Conservation (phyloP, 1,140 invertebrate genomes). For the Tetramorium parvispinum region DNA sequence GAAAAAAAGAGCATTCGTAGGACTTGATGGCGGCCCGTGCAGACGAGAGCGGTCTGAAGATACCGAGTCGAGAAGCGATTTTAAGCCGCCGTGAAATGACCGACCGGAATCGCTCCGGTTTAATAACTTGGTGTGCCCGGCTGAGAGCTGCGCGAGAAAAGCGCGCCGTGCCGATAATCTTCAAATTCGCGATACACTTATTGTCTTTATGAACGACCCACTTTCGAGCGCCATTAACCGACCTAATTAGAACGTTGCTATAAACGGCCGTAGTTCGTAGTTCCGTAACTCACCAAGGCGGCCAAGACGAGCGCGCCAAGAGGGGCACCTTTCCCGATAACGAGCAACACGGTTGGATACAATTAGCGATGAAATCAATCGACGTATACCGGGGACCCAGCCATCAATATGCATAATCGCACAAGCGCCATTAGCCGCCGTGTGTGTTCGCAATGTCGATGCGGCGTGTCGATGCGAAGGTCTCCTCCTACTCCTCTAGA, state of each 20-base stretch:
- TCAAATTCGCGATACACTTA: constrained; percentile 45
- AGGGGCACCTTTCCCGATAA: constrained; percentile 60
- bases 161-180: constrained; percentile 31
- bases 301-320: constrained; percentile 2
- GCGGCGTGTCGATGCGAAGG: background rate
- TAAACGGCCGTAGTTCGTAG: constrained; percentile 9
- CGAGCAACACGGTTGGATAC: constrained; percentile 72
- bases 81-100: constrained; percentile 60
- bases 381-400: constrained; percentile 33
- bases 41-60: background rate
- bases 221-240: constrained; percentile 46
- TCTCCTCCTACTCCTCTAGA: constrained; percentile 28
- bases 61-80: constrained; percentile 28
- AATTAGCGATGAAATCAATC: constrained; percentile 79
- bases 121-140: constrained; percentile 22
- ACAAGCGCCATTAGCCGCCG: constrained; percentile 71
- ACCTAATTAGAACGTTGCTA: constrained; percentile 68
- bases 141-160: background rate
- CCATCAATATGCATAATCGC: constrained; percentile 79
- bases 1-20: constrained; percentile 31
- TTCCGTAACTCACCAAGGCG: background rate
- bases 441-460: constrained; percentile 11
- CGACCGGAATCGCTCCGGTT: constrained; percentile 27
- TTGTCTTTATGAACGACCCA: constrained; percentile 32
- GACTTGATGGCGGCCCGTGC: background rate